Base-by-base conservation (phyloP, 2,888 invertebrate species). In the Ichneumon xanthorius region DNA sequence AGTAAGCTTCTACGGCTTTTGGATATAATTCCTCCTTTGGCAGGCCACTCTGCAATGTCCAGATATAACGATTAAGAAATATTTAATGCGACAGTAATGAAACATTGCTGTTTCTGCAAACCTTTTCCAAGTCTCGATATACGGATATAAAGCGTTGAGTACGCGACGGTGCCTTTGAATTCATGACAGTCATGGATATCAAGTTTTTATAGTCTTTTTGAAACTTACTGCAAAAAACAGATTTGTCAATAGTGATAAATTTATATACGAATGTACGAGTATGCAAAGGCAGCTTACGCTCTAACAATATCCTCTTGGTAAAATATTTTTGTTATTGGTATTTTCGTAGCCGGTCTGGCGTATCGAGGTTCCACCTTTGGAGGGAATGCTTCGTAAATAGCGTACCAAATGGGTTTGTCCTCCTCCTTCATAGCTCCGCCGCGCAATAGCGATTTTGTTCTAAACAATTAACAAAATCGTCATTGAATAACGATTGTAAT, bases 331-430 rank as follows among this genome's bases (percentile, higher is more conserved):
- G 94, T 95, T 11, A 98, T 94, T 14, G 96, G 95, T 11, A 95
- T 94, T 83, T 96, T 95, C 0, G 96, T 95, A 48, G 95, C 95
- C 5, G 96, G 95, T 90, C 96, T 95, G 88, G 97, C 96, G 94
- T 95, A 97, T 85, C 95, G 95, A 6, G 99, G 99, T 91, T 98
- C 97, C 65, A 96, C 94, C 88, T 96, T 96, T 1, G 99, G 99
- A 7, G 99, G 99, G 94, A 98, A 98, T 0, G 97, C 96, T 94
- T 96, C 96, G 93, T 99, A 99, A 30, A 99, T 95, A 92, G 98
- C 97, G 92, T 97, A 98, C 99, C 99, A 99, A 11, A 99, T 84
- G 0, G 99, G 99, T 87, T 97, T 95, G 90, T 99, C 98, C 88
- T 97, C 96, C 80, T 96, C 95, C 92, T 96, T 96, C 93, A 99